These are phyloP conservation scores for Apostichopus leukothele DNA, from an alignment of 53 echinoderm and acorn worm species.

Conservation along the genomic window DNA sequence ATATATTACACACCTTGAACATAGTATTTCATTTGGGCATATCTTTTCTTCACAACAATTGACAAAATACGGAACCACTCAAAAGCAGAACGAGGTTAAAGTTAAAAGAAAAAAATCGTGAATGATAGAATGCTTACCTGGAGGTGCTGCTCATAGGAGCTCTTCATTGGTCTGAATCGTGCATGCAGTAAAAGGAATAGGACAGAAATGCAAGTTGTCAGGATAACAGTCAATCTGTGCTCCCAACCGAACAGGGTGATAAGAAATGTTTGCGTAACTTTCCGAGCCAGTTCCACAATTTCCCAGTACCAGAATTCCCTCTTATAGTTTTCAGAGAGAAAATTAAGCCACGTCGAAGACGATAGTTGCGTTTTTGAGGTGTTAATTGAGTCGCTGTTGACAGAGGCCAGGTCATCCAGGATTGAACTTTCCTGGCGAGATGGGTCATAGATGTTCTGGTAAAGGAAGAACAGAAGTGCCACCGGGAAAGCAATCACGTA, in stretches of 20 bases:
- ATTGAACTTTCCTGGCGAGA: neutral
- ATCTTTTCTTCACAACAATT: too few relatives aligned
- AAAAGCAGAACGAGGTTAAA: too few relatives aligned
- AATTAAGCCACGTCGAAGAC: neutral
- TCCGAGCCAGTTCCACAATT: neutral
- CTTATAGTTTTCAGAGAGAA: conserved; percentile 6
- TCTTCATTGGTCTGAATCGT: conserved; percentile 6
- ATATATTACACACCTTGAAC: too few relatives aligned
- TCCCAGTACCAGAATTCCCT: conserved; percentile 22
- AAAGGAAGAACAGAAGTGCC: too few relatives aligned
- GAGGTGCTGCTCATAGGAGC: neutral
- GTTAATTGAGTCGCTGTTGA: neutral
- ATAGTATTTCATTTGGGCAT: too few relatives aligned
- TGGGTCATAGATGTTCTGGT: neutral
- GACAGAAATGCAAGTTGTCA: too few relatives aligned
- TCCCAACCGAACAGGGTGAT: too few relatives aligned
- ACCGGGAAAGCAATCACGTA: too few relatives aligned
- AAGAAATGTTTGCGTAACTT: neutral
- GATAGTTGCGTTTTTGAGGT: neutral
- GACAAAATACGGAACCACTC: too few relatives aligned
- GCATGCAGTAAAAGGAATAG: conserved; percentile 17
- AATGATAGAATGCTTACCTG: neutral
- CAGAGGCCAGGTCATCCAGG: neutral
- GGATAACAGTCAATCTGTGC: too few relatives aligned
- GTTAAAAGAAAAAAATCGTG: too few relatives aligned